Conservation (phyloP, 1,140 invertebrate species). For the Agrilus planipennis region DNA sequence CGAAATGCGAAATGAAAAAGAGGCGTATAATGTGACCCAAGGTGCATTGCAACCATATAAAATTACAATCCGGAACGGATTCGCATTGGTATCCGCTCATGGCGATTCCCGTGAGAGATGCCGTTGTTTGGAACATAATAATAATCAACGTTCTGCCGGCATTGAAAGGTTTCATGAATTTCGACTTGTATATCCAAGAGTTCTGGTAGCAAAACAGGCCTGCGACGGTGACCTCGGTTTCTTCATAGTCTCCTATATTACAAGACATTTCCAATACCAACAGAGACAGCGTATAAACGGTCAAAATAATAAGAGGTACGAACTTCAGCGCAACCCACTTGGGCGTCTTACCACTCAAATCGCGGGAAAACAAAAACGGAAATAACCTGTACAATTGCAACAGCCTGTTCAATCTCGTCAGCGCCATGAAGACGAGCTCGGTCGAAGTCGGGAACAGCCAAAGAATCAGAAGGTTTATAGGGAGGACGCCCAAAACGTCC, state of each 20-base stretch:
- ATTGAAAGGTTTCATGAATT: not conserved
- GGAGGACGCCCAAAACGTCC: constrained; percentile 13
- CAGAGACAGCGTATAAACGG: too few species aligned
- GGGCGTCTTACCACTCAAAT: not conserved
- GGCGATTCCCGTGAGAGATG: too few species aligned
- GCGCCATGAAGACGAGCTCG: not conserved
- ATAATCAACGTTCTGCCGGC: too few species aligned
- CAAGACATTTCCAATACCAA: not conserved
- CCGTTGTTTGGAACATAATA: too few species aligned
- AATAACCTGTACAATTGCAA: constrained; percentile 5
- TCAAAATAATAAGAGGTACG: not conserved
- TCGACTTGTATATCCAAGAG: not conserved
- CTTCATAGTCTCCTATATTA: not conserved
- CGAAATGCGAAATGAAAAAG: constrained; percentile 3
- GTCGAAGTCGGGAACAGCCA: too few species aligned
- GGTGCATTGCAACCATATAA: too few species aligned
- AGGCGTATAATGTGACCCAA: too few species aligned
- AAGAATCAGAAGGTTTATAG: constrained; percentile 9
- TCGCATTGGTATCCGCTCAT: too few species aligned
- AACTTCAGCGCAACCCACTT: not conserved
- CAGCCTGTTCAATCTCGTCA: constrained; percentile 3
- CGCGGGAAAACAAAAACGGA: not conserved
- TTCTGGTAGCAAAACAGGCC: not conserved
- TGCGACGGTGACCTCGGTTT: not conserved
- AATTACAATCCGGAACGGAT: too few species aligned